Base-by-base conservation (phyloP, 1,140 invertebrate genomes). In the Cydia strobilella region DNA sequence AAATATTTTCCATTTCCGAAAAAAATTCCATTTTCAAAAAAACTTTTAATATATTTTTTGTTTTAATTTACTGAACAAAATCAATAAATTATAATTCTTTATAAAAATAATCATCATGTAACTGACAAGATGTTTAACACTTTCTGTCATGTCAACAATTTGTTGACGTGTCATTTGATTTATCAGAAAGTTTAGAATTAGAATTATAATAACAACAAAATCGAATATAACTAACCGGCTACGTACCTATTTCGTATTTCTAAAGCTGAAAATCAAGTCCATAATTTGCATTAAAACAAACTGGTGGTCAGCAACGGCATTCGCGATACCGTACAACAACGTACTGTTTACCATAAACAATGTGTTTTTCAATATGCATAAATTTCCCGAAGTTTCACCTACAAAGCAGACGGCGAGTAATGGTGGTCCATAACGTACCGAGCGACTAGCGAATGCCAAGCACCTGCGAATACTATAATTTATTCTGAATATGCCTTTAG, bases 291-390 rank as follows among this genome's bases (percentile, higher is more conserved):
- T 72, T 72, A 45, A 69, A 69, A 69, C 65, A 69, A 39, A 69
- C 35, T 69, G 35, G 65, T 69, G 31, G 15, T 20, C 65, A 39
- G 31, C 65, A 69, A 69, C 65, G 31, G 65, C n/a, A 69, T 69
- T 69, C 65, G 65, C 65, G 65, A 69, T 69, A 69, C 65, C 27
- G 65, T 69, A 69, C 31, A 35, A 15, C 65, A 69, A 35, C 27
- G 65, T 35, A 69, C 65, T 69, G 35, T 69, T 69, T 69, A 69
- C 54, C 72, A 62, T 62, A 74, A 74, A 74, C 72, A 76, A 79
- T 65, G 75, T 74, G 65, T 77, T 75, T 45, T 76, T 73, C 75
- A 74, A 80, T 83, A 80, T 74, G 71, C 42, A 79, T 80, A 82
- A 84, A 81, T 79, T 79, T 78, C 65, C 65, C n/a, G 75, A 80